Base-by-base conservation (phyloP, 2,113 vertebrate species). In the Grus americana region DNA sequence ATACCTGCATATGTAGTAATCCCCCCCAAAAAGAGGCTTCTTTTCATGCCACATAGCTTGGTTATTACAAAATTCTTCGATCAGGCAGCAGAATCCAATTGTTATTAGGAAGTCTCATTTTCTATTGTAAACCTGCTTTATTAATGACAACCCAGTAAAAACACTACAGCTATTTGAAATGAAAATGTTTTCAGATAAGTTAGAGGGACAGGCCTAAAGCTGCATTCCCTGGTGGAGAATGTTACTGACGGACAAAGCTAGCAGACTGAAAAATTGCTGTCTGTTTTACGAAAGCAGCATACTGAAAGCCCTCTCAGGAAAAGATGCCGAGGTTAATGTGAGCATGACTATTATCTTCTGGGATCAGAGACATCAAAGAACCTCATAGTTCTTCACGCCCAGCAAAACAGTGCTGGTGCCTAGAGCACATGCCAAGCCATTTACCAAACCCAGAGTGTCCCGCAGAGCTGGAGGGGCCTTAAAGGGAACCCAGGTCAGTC, bases 241-340 rank as follows among this genome's bases (percentile, higher is more conserved):
- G 4, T 73, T 94, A 61, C 90, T 86, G 95, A 93, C 0, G 21
- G 94, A 84, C 12, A 21, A 94, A 96, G 91, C 38, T 36, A 93
- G 74, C 65, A 93, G 96, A 96, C 94, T 91, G 95, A 96, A 79
- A 94, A 94, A 96, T 86, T 79, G 82, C 91, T 95, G 92, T 76
- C 34, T 49, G 71, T 92, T 95, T 96, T 91, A 94, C 2, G 0
- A 71, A 95, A 80, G 61, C 85, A 92, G 89, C 62, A 87, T 80
- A 83, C 86, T 74, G 92, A 94, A 93, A 88, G 79, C 38, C 63
- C 49, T 95, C 90, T 47, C 72, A 74, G 74, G 78, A 93, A 88
- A 92, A 89, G 95, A 93, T 49, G 73, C 71, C 2, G 75, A 94
- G 89, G 88, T 95, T 95, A 94, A 92, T 50, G 68, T 15, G 79